Evolutionary conservation across 2,113 vertebrate species (phyloP).

Genomic region (Calypte anna): DNA sequence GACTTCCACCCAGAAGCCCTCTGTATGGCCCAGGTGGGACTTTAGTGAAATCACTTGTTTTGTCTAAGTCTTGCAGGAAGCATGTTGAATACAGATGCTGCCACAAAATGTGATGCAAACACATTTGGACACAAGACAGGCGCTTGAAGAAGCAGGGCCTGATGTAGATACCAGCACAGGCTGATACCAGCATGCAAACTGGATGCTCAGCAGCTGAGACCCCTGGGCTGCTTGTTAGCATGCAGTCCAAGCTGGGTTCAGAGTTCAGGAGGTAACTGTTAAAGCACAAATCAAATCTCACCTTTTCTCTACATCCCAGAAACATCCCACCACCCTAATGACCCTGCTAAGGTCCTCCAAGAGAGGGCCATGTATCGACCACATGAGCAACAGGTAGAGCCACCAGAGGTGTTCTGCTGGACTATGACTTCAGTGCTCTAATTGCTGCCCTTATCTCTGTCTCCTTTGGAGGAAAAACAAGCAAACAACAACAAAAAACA

Average conservation of each 20-base stretch:
- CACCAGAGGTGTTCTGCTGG: neutral
- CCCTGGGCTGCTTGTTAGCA: accelerated
- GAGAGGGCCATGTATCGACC: neutral
- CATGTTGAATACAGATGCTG: accelerated
- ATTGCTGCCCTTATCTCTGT: neutral
- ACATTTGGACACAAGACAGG: neutral
- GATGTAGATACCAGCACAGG: neutral
- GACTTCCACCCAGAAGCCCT: neutral
- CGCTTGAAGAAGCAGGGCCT: neutral
- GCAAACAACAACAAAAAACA: neutral
- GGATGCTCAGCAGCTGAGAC: neutral
- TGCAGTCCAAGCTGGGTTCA: neutral
- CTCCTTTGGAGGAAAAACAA: neutral
- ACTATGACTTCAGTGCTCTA: neutral
- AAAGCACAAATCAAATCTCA: neutral
- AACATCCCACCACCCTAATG: neutral
- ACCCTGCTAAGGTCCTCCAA: neutral
- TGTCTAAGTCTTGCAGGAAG: neutral
- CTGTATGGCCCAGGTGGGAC: neutral
- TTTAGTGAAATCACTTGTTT: neutral
- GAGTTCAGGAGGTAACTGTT: neutral
- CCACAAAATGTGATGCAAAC: neutral
- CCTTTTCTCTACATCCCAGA: neutral
- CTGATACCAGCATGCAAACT: neutral
- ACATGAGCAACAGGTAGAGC: neutral